Evolutionary conservation across 2,113 vertebrate genomes (phyloP), one percentile per base, ranked within the genome.

Genomic region (Parotia lawesii): DNA sequence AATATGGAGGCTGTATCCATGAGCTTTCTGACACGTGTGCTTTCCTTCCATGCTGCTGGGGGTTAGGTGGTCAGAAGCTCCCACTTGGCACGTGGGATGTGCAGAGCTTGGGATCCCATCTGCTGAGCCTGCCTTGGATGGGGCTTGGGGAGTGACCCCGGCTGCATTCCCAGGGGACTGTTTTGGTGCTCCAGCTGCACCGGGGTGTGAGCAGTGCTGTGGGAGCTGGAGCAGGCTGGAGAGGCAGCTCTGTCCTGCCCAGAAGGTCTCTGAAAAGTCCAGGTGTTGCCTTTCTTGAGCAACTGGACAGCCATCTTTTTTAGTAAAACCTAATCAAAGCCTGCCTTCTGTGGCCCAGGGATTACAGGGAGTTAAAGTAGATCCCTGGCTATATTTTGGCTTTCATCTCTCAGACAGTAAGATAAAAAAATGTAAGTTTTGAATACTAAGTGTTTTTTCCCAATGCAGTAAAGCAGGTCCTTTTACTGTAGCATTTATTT

Each of bases 1-100:
- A n/a, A 47, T 0, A 3, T 7, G 27, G n/a, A 67, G 80, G 8
- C 33, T 28, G 0, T n/a, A 33, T 33, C 54, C 64, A 24, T 0
- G 6, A 71, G 83, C 56, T 45, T 66, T 64, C 35, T 31, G 73
- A 31, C 44, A 37, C 0, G 3, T 38, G 3, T n/a, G 69, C 74
- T 78, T 83, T 23, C 70, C 70, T 82, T 64, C 51, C 81, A 3
- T 0, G 3, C 84, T 91, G 83, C 80, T 75, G 73, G 56, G 67
- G 2, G 5, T 33, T 50, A 21, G 65, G 53, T 60, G 87, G 61
- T 65, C 74, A 75, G 73, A 10, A 81, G 84, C 70, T 87, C 77
- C 87, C 57, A 28, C 76, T 9, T 5, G 1, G 73, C 91, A 25
- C 0, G 2, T 64, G 81, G 77, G 77, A 35, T 0, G 20, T 65